These are phyloP conservation scores for Zaprionus bogoriensis DNA, from an alignment of 2,888 invertebrate genomes.

Conservation along the genomic window DNA sequence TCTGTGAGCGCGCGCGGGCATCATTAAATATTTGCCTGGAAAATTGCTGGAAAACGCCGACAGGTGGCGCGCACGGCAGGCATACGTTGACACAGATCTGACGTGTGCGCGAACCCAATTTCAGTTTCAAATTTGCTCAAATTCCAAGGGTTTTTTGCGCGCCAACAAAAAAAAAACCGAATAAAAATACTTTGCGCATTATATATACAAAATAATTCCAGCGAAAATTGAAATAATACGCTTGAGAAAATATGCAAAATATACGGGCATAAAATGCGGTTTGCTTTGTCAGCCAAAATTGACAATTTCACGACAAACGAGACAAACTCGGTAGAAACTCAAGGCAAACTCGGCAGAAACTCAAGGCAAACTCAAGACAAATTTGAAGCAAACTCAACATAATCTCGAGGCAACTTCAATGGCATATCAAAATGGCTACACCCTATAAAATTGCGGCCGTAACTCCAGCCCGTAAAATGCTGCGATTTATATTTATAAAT, in stretches of 20 bases:
- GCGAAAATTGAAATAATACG: conserved; percentile 6
- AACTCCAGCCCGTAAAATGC: background rate
- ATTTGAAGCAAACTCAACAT: background rate
- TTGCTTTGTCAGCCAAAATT: background rate
- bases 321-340: background rate
- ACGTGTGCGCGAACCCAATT: conserved; percentile 46
- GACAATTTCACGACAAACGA: background rate
- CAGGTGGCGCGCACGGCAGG: conserved; percentile 34
- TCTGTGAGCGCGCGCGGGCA: conserved; percentile 24
- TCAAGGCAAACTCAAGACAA: background rate
- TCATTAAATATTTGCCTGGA: conserved; percentile 52
- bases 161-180: conserved; percentile 34
- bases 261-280: background rate
- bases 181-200: background rate
- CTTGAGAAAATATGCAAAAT: conserved; percentile 7
- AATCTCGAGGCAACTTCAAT: too few relatives aligned
- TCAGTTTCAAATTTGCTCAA: conserved; percentile 43
- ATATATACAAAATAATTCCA: conserved; percentile 11
- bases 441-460: background rate
- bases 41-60: conserved; percentile 21
- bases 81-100: conserved; percentile 51
- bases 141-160: conserved; percentile 16
- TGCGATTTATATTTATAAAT: background rate
- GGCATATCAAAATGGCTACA: background rate
- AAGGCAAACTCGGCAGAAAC: background rate